These are phyloP conservation scores for Aphelinus atriplicis DNA, from an alignment of 1,140 invertebrate species.

Conservation along the genomic window DNA sequence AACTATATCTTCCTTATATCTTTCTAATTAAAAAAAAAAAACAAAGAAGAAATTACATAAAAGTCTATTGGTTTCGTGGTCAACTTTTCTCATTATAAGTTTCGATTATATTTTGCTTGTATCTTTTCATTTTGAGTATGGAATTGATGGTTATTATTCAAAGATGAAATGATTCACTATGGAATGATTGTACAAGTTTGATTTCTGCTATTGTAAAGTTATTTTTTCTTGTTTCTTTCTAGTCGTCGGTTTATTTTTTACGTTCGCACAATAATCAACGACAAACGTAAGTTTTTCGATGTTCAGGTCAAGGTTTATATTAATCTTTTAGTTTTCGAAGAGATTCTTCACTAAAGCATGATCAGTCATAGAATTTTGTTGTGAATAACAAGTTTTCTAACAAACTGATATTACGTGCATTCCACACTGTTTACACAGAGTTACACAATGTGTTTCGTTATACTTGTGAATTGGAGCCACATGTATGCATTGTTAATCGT, in stretches of 20 bases:
- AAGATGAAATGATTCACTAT: neutral
- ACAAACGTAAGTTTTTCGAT: conserved; percentile 32
- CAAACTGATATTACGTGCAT: neutral
- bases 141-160: neutral
- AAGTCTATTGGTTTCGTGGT: too few species aligned
- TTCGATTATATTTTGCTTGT: conserved; percentile 11
- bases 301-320: conserved; percentile 13
- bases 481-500: neutral
- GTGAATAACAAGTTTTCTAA: conserved; percentile 25
- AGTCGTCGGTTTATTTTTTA: conserved; percentile 40
- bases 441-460: neutral
- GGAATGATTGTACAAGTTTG: conserved; percentile 23
- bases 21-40: too few species aligned
- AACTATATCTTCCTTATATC: neutral
- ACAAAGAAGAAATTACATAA: too few species aligned
- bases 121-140: conserved; percentile 4
- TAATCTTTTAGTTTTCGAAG: neutral
- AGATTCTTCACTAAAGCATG: conserved; percentile 15
- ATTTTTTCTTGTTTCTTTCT: conserved; percentile 41
- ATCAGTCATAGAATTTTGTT: conserved; percentile 14
- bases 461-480: conserved; percentile 4
- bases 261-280: conserved; percentile 36
- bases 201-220: conserved; percentile 26
- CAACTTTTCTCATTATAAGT: too few species aligned
- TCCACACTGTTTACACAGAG: conserved; percentile 3